Percentiles rank a stretch among this genome's conserved stretches.
Conservation (phyloP, 2,888 invertebrate species). For the Drosophila mimetica region DNA sequence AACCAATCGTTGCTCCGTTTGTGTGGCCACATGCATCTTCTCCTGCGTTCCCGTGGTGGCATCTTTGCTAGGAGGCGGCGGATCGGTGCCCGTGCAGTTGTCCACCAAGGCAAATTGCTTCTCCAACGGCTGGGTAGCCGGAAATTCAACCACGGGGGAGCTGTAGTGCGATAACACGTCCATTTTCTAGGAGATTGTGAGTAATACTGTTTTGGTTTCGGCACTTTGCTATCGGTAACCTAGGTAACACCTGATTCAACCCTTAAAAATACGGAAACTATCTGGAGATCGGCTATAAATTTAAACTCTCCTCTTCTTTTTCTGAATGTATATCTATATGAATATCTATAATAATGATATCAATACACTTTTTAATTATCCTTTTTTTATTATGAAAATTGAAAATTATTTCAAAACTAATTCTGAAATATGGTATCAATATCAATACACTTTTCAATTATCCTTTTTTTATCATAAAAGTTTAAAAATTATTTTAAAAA, state of each 20-base stretch:
- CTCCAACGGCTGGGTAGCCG: constrained; percentile 84
- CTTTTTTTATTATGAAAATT: too few relatives aligned
- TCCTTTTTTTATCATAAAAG: too few relatives aligned
- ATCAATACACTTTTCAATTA: too few relatives aligned
- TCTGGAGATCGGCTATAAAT: background rate
- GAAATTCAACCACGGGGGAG: constrained; percentile 85
- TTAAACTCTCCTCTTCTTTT: background rate
- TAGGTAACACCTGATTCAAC: constrained; percentile 1
- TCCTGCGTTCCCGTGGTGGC: constrained; percentile 68
- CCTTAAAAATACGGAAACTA: background rate
- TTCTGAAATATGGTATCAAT: too few relatives aligned
- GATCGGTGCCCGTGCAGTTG: constrained; percentile 78
- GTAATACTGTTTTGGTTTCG: constrained; percentile 8
- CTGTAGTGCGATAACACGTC: constrained; percentile 85
- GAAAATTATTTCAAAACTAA: too few relatives aligned
- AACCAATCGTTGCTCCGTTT: constrained; percentile 81
- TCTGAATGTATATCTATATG: background rate
- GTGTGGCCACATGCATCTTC: constrained; percentile 73
- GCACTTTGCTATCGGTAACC: constrained; percentile 1
- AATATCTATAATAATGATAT: too few relatives aligned
- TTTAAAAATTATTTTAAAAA: too few relatives aligned
- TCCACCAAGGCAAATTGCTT: constrained; percentile 80
- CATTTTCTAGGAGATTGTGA: constrained; percentile 55
- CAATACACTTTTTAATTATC: too few relatives aligned
- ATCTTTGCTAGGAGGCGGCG: constrained; percentile 61